Evolutionary conservation across 1,140 invertebrate genomes (phyloP).

Genomic region (Ips typographus): DNA sequence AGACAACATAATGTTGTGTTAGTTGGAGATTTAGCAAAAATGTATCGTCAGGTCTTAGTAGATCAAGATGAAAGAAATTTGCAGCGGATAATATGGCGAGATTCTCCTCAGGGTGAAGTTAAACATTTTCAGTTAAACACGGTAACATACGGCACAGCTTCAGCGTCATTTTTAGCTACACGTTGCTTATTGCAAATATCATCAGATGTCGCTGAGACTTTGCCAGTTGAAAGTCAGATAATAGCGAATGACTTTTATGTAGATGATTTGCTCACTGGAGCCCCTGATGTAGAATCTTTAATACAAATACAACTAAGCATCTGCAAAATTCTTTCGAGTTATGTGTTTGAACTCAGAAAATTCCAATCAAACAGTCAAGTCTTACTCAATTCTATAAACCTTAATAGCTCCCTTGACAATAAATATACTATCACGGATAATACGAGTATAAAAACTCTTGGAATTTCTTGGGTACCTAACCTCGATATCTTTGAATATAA

Average conservation of each 20-base stretch:
- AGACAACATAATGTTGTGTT: conserved; percentile 41
- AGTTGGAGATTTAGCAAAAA: conserved; percentile 50
- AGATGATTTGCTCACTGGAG: conserved; percentile 42
- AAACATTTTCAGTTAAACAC: conserved; percentile 46
- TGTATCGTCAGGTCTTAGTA: conserved; percentile 51
- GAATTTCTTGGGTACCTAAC: too few relatives aligned
- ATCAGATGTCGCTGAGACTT: conserved; percentile 20
- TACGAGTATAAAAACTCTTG: not conserved
- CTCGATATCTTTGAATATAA: too few relatives aligned
- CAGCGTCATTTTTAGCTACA: conserved; percentile 46
- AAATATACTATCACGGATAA: conserved; percentile 13
- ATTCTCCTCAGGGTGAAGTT: conserved; percentile 35
- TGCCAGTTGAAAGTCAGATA: conserved; percentile 34
- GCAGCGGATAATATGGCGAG: conserved; percentile 52
- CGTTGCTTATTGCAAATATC: conserved; percentile 37
- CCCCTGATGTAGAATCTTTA: conserved; percentile 35
- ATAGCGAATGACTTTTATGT: conserved; percentile 11
- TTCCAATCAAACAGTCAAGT: conserved; percentile 13
- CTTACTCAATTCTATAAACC: conserved; percentile 1
- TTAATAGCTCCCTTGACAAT: not conserved
- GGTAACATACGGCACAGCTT: conserved; percentile 49
- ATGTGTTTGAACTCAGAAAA: conserved; percentile 6
- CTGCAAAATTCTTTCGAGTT: conserved; percentile 41
- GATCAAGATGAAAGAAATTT: conserved; percentile 40
- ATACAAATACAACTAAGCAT: conserved; percentile 19